These are phyloP conservation scores for Crotophaga sulcirostris DNA, from an alignment of 2,113 vertebrate species.

Conservation along the genomic window DNA sequence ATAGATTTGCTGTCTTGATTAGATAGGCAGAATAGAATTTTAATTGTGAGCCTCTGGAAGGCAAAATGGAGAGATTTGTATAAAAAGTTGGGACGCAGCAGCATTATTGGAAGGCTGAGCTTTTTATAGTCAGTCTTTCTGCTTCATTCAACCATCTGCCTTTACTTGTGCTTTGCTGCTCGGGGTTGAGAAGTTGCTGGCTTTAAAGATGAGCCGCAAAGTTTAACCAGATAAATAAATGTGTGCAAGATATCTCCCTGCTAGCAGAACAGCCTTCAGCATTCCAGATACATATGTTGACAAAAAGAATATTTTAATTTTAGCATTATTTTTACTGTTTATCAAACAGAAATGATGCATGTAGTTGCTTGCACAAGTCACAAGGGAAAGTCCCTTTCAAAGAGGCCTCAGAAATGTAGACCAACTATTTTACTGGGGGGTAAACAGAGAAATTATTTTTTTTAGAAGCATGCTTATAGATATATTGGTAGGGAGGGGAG, in stretches of 20 bases:
- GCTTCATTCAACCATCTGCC: constrained; percentile 50
- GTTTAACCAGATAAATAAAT: constrained; percentile 67
- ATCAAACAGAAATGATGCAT: constrained; percentile 33
- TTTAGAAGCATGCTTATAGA: not conserved
- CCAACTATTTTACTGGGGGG: constrained; percentile 5
- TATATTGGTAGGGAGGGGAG: not conserved
- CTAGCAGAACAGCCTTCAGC: constrained; percentile 21
- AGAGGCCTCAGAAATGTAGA: not conserved
- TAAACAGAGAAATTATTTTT: not conserved
- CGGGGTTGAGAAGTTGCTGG: constrained; percentile 54
- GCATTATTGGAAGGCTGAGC: constrained; percentile 41
- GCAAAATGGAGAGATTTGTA: constrained; percentile 55
- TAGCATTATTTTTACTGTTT: constrained; percentile 59
- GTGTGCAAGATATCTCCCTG: constrained; percentile 25
- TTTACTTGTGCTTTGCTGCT: constrained; percentile 60
- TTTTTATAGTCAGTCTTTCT: constrained; percentile 63
- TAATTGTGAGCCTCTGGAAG: constrained; percentile 64
- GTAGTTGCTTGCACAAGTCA: constrained; percentile 9
- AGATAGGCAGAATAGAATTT: constrained; percentile 69
- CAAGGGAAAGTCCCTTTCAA: constrained; percentile 23
- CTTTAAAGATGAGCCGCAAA: constrained; percentile 45
- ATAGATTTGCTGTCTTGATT: constrained; percentile 71
- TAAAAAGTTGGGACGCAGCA: constrained; percentile 42
- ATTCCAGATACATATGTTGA: constrained; percentile 39
- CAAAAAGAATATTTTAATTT: constrained; percentile 49